Conservation (phyloP, 2,888 invertebrate species). For the Perithous albicinctus region DNA sequence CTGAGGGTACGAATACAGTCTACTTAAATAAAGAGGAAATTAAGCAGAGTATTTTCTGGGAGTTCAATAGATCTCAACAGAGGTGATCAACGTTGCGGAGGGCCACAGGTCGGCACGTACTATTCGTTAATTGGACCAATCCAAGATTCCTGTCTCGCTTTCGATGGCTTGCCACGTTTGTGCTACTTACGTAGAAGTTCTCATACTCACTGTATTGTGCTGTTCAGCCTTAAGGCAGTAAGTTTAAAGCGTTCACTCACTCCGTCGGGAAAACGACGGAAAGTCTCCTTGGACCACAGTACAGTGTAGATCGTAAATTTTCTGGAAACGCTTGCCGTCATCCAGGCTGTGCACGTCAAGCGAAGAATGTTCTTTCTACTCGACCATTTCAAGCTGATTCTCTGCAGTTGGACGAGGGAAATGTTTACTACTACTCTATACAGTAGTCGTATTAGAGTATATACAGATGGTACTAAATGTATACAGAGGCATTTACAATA, state of each 20-base stretch:
- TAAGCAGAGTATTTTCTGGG: slow-evolving; percentile 19
- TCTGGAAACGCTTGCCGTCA: slow-evolving; percentile 36
- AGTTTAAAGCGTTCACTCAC: slow-evolving; percentile 34
- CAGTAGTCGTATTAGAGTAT: too few species aligned
- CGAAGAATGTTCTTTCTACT: slow-evolving; percentile 46
- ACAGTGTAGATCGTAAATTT: slow-evolving; percentile 49
- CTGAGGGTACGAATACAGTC: background rate
- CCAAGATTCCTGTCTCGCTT: slow-evolving; percentile 47
- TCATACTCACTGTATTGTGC: slow-evolving; percentile 13
- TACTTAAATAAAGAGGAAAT: slow-evolving; percentile 24
- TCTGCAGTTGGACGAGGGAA: too few species aligned
- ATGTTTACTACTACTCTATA: too few species aligned
- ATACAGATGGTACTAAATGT: background rate
- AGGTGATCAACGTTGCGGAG: slow-evolving; percentile 74
- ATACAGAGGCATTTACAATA: background rate
- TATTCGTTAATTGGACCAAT: slow-evolving; percentile 78
- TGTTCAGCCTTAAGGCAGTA: slow-evolving; percentile 12
- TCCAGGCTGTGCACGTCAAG: slow-evolving; percentile 31
- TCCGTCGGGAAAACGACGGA: slow-evolving; percentile 24
- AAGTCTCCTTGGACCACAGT: slow-evolving; percentile 30
- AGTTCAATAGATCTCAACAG: slow-evolving; percentile 56
- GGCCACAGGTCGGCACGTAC: slow-evolving; percentile 74
- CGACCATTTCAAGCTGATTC: slow-evolving; percentile 36
- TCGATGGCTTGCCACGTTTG: slow-evolving; percentile 35
- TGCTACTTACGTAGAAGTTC: slow-evolving; percentile 25